Percentiles rank a stretch among this genome's conserved stretches.
Conservation (phyloP, 2,113 vertebrate species). For the Plecturocebus donacophilus region DNA sequence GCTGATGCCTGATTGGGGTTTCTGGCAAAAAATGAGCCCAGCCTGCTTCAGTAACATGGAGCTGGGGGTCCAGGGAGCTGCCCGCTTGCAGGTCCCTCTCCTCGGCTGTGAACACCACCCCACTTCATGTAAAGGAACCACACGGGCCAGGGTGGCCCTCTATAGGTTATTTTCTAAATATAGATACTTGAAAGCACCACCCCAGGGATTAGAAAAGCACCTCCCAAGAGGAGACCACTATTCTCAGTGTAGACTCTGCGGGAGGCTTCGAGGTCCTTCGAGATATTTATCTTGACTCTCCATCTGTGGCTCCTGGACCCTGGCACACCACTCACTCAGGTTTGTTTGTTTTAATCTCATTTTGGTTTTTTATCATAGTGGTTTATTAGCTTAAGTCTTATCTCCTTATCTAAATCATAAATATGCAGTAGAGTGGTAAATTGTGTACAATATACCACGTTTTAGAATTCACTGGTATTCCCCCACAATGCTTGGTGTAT, state of each 20-base stretch:
- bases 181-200: not conserved
- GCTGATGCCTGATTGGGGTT: accelerated
- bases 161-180: no score
- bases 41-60: no score
- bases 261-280: accelerated
- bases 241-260: no score
- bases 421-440: accelerated
- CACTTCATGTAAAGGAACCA: not conserved
- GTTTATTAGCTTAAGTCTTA: not conserved
- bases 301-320: no score
- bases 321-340: accelerated
- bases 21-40: accelerated
- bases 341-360: no score
- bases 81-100: not conserved
- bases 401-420: not conserved
- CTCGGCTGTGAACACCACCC: accelerated
- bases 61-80: not conserved
- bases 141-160: not conserved
- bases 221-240: no score
- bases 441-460: accelerated
- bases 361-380: not conserved
- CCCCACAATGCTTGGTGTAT: no score
- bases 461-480: accelerated
- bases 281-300: not conserved
- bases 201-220: not conserved